A percentile compares a stretch with the other conserved stretches of the same genome.
phyloP scores from a whole-genome alignment of 2,888 invertebrate genomes.

The Clostera curtula region DNA sequence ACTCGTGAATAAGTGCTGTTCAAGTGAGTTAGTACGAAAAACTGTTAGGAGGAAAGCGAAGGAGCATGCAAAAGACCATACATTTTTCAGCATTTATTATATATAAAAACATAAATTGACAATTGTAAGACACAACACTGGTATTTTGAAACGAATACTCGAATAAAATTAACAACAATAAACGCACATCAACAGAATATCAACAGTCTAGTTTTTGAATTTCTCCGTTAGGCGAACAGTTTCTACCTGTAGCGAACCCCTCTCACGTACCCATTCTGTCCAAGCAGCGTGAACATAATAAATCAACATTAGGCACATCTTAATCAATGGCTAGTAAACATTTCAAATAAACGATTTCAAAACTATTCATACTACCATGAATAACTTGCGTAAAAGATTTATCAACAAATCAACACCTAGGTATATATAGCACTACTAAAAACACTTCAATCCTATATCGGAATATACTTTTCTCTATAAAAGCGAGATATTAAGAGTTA shows the following conservation, averaged over 20 bases:
- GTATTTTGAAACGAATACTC: conserved; percentile 47
- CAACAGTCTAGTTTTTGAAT: conserved; percentile 31
- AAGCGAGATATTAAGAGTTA: conserved; percentile 19
- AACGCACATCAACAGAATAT: conserved; percentile 29
- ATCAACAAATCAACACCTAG: conserved; percentile 48
- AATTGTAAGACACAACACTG: conserved; percentile 49
- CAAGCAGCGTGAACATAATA: conserved; percentile 57
- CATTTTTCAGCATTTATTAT: conserved; percentile 46
- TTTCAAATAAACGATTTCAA: conserved; percentile 41
- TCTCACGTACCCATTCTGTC: conserved; percentile 65
- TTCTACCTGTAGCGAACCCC: conserved; percentile 66
- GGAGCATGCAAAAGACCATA: conserved; percentile 50
- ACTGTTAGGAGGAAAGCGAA: conserved; percentile 35
- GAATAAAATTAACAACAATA: conserved; percentile 42
- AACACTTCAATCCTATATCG: conserved; percentile 34
- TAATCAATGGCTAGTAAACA: conserved; percentile 2
- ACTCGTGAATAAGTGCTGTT: background rate
- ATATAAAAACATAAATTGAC: conserved; percentile 52
- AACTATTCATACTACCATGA: conserved; percentile 43
- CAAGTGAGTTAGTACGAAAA: no score
- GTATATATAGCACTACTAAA: conserved; percentile 39
- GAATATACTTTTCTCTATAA: conserved; percentile 34
- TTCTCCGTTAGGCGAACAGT: conserved; percentile 27
- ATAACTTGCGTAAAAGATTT: conserved; percentile 53
- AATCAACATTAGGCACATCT: conserved; percentile 34